Base-by-base conservation (phyloP, 2,888 invertebrate species). In the Hypolimnas misippus region DNA sequence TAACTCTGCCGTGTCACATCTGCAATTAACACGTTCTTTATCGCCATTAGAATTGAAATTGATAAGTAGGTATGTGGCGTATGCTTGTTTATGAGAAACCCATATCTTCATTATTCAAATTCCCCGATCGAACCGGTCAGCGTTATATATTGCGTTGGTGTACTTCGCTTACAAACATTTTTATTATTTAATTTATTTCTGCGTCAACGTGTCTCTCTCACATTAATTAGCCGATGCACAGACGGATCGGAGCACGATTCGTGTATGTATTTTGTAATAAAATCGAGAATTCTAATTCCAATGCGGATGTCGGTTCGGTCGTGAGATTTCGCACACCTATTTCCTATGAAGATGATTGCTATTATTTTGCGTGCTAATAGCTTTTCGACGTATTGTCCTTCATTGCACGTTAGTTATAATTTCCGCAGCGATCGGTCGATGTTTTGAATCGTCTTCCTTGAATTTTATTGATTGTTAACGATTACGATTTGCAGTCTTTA, bases 1-100 rank as follows among this genome's bases (percentile, higher is more conserved):
- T 14, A 16, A 29, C 14, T 35, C 0, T 31, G 38, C 29, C 21
- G 8, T 52, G 54, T 35, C 56, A 14, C 55, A 31, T 68, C 67
- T 69, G 50, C 6, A 31, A 57, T 29, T 52, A 6, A 35, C 62
- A 57, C 74, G 73, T 69, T 86, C 87, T 81, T 57, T 78, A 74
- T 67, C 74, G 68, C 75, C 75, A 82, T 80, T 84, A 84, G 83
- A 84, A 86, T 86, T 87, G 83, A 85, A 84, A 83, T 84, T 81
- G 85, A 84, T 85, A 89, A 87, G 86, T 84, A 84, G 84, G 84
- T 84, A 87, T 84, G 89, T 91, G 87, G 84, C 82, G 80, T 91
- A 89, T 89, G 89, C 83, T 85, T 82, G 84, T 89, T 89, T 88
- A 87, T 84, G 79, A 78, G 73, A 73, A 77, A 75, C 70, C 78